Percentiles rank a stretch among this genome's conserved stretches.
phyloP scores from a whole-genome alignment of 2,888 invertebrate genomes.

The Meandrusa payeni region DNA sequence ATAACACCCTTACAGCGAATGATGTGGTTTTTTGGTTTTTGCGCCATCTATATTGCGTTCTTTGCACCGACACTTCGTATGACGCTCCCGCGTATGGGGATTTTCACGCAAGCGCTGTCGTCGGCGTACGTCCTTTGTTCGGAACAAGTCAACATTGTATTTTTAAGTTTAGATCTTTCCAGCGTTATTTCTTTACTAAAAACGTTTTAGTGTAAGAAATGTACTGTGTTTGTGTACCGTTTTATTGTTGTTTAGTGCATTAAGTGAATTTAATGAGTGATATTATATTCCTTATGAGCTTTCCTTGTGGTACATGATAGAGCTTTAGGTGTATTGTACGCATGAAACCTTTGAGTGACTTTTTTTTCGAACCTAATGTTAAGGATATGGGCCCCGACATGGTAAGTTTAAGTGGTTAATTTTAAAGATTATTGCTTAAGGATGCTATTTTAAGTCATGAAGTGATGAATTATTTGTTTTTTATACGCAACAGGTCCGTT shows the following conservation, averaged over 20 bases:
- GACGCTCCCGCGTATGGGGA: conserved; percentile 64
- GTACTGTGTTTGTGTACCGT: conserved; percentile 43
- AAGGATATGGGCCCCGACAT: conserved; percentile 91
- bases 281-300: conserved; percentile 53
- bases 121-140: conserved; percentile 80
- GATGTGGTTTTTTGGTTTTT: no score
- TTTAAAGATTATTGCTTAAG: conserved; percentile 39
- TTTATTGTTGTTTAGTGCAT: conserved; percentile 41
- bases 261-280: conserved; percentile 46
- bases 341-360: conserved; percentile 86
- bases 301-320: conserved; percentile 62
- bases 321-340: conserved; percentile 74
- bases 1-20: no score
- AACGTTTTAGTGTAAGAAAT: conserved; percentile 57
- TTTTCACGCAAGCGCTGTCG: conserved; percentile 77
- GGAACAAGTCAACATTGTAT: conserved; percentile 78
- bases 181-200: conserved; percentile 48
- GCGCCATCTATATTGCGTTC: conserved; percentile 62
- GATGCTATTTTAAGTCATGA: conserved; percentile 69
- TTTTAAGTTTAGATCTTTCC: conserved; percentile 66
- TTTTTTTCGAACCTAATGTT: conserved; percentile 87
- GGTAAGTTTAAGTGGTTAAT: conserved; percentile 76
- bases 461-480: conserved; percentile 48
- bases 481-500: conserved; percentile 81
- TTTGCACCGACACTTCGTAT: conserved; percentile 43